Conservation (phyloP, 2,888 invertebrate species). For the Imbricaverruca yamaguchii region DNA sequence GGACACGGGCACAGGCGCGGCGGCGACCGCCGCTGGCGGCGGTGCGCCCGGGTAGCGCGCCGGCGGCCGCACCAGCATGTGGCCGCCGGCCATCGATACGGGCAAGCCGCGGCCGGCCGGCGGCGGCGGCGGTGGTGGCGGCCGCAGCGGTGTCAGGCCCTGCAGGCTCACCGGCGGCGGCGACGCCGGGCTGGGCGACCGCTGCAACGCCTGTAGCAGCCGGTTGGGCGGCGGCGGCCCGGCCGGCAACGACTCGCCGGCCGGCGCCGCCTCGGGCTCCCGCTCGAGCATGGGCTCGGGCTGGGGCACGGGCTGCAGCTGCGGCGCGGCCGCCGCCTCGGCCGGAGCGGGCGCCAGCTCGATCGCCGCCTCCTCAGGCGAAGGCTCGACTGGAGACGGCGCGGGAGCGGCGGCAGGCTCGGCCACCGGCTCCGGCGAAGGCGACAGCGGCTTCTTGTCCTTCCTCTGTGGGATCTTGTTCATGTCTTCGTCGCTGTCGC, state of each 20-base stretch:
- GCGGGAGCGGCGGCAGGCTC: not conserved
- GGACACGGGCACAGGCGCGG: slow-evolving; percentile 1
- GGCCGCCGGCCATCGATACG: not conserved
- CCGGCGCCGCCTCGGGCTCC: not conserved
- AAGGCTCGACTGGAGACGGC: not conserved
- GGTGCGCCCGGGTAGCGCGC: slow-evolving; percentile 9
- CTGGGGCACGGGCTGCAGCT: not conserved
- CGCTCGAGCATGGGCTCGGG: not conserved
- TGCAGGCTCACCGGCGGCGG: not conserved
- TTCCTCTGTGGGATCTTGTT: slow-evolving; percentile 1
- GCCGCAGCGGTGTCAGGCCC: not conserved
- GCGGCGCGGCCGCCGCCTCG: not conserved
- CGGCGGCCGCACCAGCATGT: slow-evolving; percentile 22
- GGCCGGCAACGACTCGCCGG: not conserved
- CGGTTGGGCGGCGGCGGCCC: not conserved
- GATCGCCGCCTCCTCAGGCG: not conserved
- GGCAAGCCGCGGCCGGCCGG: slow-evolving; percentile 3
- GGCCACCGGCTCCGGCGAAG: too few relatives aligned
- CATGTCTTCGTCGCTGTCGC: slow-evolving; percentile 24
- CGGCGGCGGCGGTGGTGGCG: not conserved
- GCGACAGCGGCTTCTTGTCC: not conserved
- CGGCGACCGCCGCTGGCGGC: not conserved
- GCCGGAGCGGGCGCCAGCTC: not conserved
- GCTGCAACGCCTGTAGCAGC: not conserved
- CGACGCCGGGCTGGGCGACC: not conserved